Conservation (phyloP, 1,140 invertebrate genomes). For the Archivesica marissinica region DNA sequence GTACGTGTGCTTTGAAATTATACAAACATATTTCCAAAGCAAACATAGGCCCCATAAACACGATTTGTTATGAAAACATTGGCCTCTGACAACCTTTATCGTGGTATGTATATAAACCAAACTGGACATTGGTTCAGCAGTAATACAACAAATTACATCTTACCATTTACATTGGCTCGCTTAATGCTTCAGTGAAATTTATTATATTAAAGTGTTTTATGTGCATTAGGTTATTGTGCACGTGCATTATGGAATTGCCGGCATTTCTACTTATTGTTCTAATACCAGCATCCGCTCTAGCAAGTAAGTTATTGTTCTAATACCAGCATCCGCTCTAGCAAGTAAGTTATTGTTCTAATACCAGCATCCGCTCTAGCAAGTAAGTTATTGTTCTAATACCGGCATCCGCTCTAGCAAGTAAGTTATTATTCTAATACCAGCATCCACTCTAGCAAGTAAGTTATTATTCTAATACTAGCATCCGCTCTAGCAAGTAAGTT, state of each 20-base stretch:
- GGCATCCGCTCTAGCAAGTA: background rate
- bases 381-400: background rate
- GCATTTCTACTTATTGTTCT: background rate
- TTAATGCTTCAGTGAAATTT: background rate
- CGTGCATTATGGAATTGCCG: background rate
- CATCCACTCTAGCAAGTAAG: background rate
- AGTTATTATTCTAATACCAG: background rate
- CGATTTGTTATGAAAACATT: conserved; percentile 51
- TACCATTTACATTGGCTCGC: too few relatives aligned
- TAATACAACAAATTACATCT: background rate
- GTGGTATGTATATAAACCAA: conserved; percentile 26
- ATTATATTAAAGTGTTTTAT: background rate
- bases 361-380: background rate
- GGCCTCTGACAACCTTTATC: conserved; percentile 39
- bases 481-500: background rate
- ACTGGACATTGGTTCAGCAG: conserved; percentile 5
- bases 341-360: background rate
- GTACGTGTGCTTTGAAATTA: background rate
- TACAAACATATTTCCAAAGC: conserved; percentile 37
- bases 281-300: background rate
- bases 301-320: background rate
- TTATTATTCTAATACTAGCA: background rate
- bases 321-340: background rate
- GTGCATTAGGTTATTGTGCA: background rate
- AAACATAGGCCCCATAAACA: background rate